A percentile compares a stretch with the other conserved stretches of the same genome.
These are phyloP conservation scores for Drepanosiphum platanoidis DNA, from an alignment of 2,888 invertebrate genomes.

Conservation along the genomic window DNA sequence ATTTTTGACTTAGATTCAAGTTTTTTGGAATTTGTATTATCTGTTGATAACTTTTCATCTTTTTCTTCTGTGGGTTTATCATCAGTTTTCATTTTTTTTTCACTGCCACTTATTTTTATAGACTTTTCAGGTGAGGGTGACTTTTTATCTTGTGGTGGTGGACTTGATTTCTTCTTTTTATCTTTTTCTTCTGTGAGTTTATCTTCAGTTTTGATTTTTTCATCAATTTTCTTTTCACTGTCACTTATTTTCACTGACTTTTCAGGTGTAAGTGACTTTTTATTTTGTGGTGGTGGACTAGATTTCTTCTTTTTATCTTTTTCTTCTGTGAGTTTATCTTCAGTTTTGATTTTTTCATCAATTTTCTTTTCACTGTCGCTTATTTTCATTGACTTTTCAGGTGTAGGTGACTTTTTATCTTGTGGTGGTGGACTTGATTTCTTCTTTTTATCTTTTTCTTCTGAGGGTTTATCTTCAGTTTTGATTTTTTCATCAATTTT, in stretches of 20 bases:
- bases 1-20: constrained; percentile 5
- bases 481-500: constrained; percentile 56
- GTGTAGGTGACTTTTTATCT: too few relatives aligned
- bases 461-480: constrained; percentile 64
- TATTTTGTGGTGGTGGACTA: constrained; percentile 36
- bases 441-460: constrained; percentile 46
- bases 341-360: constrained; percentile 21
- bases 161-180: too few relatives aligned
- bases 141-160: too few relatives aligned
- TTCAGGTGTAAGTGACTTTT: constrained; percentile 61
- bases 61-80: neutral
- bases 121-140: too few relatives aligned
- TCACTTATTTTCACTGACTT: constrained; percentile 63
- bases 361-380: too few relatives aligned
- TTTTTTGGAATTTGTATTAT: constrained; percentile 64
- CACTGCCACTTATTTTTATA: too few relatives aligned
- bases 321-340: neutral
- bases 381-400: too few relatives aligned
- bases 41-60: constrained; percentile 39
- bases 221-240: constrained; percentile 61
- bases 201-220: constrained; percentile 63
- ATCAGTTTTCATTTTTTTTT: too few relatives aligned
- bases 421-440: too few relatives aligned
- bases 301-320: constrained; percentile 46
- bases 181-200: constrained; percentile 63